Evolutionary conservation across 2,888 invertebrate species (phyloP), one percentile per base, ranked within the genome.

Genomic region (Drosophila prostipennis): DNA sequence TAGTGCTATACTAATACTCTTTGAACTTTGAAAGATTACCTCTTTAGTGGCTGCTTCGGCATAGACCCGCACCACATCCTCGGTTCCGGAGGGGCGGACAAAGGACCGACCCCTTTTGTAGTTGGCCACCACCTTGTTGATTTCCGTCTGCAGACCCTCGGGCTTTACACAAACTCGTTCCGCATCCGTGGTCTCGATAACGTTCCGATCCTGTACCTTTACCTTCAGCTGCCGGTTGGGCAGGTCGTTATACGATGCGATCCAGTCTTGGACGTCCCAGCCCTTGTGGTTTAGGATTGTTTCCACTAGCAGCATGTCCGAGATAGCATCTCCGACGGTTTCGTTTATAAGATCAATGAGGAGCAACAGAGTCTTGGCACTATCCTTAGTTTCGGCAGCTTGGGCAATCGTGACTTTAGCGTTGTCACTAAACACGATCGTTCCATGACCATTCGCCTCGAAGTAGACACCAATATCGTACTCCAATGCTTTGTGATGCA

Each of bases 371-470:
- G 94, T 93, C 37, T 93, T 92, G 0, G 96, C 95, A 39, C 78
- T 61, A 0, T 73, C 65, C 43, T 87, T 89, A 7, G 72, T 81
- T 49, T 88, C 78, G 10, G 88, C 85, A 2, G 95, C 94, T 69
- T 93, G 92, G 59, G 90, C 79, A 53, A 96, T 93, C 13, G 92
- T 90, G 11, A 93, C 90, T 85, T 95, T 94, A 0, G 97, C 96
- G 16, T 92, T 91, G 1, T 94, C 92, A 89, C 96, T 97, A 87
- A 98, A 98, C 0, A 98, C 92, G 0, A 97, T 96, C 0, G 99
- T 99, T 13, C 99, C 99, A 93, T 99, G 99, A 0, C 99, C 99
- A 92, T 99, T 99, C 0, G 99, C 99, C 91, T 99, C 99, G 92
- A 99, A 99, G 92, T 99, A 99, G 5, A 99, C 95, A 3, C 99